A percentile compares a stretch with the other conserved stretches of the same genome.
Conservation (phyloP, 2,888 invertebrate genomes). For the Hecatera dysodea region DNA sequence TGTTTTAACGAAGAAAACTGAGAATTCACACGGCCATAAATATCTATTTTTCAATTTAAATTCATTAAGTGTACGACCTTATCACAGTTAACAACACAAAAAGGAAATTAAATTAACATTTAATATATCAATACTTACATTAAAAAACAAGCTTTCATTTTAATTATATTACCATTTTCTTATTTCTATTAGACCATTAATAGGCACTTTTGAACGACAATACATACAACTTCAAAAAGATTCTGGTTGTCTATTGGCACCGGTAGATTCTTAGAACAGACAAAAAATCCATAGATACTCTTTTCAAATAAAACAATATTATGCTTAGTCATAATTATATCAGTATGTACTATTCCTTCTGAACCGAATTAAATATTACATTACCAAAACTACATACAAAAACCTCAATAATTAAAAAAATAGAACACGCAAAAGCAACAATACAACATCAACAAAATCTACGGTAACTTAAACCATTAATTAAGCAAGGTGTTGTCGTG, state of each 20-base stretch:
- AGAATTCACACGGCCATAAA: conserved; percentile 56
- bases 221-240: no score
- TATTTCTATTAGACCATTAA: no score
- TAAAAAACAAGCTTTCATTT: not conserved
- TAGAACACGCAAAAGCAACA: not conserved
- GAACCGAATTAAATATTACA: no score
- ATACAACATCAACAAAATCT: not conserved
- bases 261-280: no score
- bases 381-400: no score
- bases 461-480: conserved; percentile 34
- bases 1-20: conserved; percentile 29
- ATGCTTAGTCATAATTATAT: not conserved
- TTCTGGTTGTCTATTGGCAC: no score
- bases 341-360: not conserved
- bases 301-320: no score
- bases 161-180: not conserved
- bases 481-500: conserved; percentile 52
- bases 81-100: conserved; percentile 31
- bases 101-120: conserved; percentile 20
- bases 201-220: no score
- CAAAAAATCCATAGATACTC: no score
- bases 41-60: conserved; percentile 42
- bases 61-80: conserved; percentile 30
- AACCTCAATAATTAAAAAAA: no score
- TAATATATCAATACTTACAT: conserved; percentile 14